Base-by-base conservation (phyloP, 2,113 vertebrate genomes). In the Myiozetetes cayanensis region DNA sequence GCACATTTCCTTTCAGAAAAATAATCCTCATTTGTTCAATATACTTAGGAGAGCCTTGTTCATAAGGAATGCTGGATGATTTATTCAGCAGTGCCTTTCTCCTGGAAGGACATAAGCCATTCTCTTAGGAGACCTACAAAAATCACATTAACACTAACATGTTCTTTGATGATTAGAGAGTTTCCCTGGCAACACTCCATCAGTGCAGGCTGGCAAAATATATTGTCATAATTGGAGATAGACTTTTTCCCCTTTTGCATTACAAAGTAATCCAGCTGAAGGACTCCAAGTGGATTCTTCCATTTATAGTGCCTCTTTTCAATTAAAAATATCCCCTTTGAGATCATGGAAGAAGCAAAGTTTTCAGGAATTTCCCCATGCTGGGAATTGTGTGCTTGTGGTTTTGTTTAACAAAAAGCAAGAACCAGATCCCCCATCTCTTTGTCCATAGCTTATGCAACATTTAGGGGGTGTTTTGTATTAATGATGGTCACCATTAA, bases 151-250 rank as follows among this genome's bases (percentile, higher is more conserved):
- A 89, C 74, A 50, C 81, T 87, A 90, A 49, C 47, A 3, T 35
- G 44, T 82, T 93, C 84, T 96, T 85, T 83, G 87, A 79, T 83
- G 87, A 96, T 95, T 89, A 80, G 93, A 90, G 89, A 87, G 75
- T 85, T 93, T 90, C 75, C 85, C 75, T 96, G 90, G 91, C 87
- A 95, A 88, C 22, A 22, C 41, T 85, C 75, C 75, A 74, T 55
- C 75, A 77, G 55, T 9, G 21, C 72, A 80, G 78, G 24, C 78
- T 73, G 78, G 39, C 46, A 91, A 91, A 96, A 93, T 88, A 52
- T n/a, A 77, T 59, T 50, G 55, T 78, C 78, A 47, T 70, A 88
- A 74, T 5, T 77, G 55, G 59, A 85, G 52, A 83, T 12, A 73
- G 71, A 23, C 21, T 87, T 91, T 62, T 30, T 19, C 30, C 33